Base-by-base conservation (phyloP, 2,888 invertebrate species). In the Apodemia zela region DNA sequence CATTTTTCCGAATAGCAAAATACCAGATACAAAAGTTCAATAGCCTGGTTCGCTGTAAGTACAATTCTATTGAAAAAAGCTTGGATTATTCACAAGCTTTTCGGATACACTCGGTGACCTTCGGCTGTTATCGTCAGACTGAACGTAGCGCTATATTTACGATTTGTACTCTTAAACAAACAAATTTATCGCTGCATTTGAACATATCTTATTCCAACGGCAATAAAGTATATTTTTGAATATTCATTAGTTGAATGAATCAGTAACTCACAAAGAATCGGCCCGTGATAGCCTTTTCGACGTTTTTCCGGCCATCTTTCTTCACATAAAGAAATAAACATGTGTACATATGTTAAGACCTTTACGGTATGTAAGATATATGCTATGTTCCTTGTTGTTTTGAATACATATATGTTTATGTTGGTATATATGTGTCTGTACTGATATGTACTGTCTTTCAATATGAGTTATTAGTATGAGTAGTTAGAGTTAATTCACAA, bases 271-370 rank as follows among this genome's bases (percentile, higher is more conserved):
- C 71, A 65, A 68, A 74, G 78, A 86, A 83, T 83, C 76, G 81
- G 78, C 80, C 77, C 76, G 75, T 78, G 81, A 83, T 84, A 80
- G 84, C 77, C 78, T 77, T 79, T 83, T 80, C 79, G 75, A 76
- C 77, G 79, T 81, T 83, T 81, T 85, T 82, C 80, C 81, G 79
- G 80, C 77, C 83, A 81, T 85, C 79, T 82, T 81, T 85, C 81
- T 80, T 79, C 76, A 76, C 76, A 76, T 79, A 76, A 83, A 78
- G 75, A 75, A 78, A 85, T 84, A 81, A 80, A 81, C 78, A 81
- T 78, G 78, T 79, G 77, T 78, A 73, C 45, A 17, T 54, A 25
- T 25, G 54, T 15, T 29, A 25, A 54, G 54, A 54, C 15, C 29
- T 25, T 54, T 29, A 54, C 54, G 7, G 21, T 54, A 29, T 54